phyloP scores from a whole-genome alignment of 2,888 invertebrate genomes.

The Hydrotaea diabolus region DNA sequence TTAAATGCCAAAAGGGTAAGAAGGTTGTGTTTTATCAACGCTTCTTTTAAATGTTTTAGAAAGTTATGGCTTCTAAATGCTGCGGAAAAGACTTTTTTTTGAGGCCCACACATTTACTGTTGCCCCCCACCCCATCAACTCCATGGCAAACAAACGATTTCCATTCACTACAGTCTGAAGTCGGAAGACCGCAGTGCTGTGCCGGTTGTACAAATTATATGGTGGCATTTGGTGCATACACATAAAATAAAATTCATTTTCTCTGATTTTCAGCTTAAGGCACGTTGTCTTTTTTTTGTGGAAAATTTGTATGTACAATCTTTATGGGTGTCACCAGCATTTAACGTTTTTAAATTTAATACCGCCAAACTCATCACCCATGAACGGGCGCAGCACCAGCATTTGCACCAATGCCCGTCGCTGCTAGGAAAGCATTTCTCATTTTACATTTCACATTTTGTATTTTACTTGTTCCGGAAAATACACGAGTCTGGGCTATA shows the following conservation, averaged over 20 bases:
- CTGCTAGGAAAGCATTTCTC: not conserved
- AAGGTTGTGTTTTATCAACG: not conserved
- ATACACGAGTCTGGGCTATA: constrained; percentile 55
- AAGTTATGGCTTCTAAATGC: too few relatives aligned
- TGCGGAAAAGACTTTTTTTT: not conserved
- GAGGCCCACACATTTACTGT: not conserved
- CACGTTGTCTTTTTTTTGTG: not conserved
- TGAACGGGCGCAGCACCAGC: not conserved
- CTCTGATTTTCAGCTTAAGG: not conserved
- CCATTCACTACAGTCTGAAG: not conserved
- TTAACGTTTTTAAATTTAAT: constrained; percentile 51
- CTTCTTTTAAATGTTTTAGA: not conserved
- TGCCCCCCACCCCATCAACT: not conserved
- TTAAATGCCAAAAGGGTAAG: not conserved
- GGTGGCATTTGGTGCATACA: not conserved
- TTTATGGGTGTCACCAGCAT: constrained; percentile 41
- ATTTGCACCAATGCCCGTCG: not conserved
- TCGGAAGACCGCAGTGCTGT: not conserved
- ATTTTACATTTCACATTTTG: constrained; percentile 21
- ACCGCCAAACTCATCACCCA: constrained; percentile 13
- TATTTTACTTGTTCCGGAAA: not conserved
- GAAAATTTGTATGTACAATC: not conserved
- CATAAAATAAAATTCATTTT: constrained; percentile 15
- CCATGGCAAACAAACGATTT: not conserved
- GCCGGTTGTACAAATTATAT: not conserved